Evolutionary conservation across 2,113 vertebrate species (phyloP).

Genomic region (Dicrurus megarhynchus): DNA sequence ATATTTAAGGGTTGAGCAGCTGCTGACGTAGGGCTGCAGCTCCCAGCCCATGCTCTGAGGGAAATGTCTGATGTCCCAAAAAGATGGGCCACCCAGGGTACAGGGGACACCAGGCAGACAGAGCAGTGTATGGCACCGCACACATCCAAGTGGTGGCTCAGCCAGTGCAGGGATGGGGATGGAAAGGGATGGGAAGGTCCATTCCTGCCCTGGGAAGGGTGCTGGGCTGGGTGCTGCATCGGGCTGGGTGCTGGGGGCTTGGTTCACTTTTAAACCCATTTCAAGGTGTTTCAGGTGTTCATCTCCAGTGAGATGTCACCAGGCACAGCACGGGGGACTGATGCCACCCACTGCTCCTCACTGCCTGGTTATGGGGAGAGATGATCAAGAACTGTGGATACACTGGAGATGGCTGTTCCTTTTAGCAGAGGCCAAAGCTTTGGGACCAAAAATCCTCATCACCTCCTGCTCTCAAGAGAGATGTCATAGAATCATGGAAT

Average conservation of each 20-base stretch:
- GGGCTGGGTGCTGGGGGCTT: neutral
- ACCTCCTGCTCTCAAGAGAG: neutral
- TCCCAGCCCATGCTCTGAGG: neutral
- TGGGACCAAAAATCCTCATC: neutral
- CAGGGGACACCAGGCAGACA: neutral
- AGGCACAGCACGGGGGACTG: rapidly evolving
- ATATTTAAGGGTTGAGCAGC: slow-evolving; percentile 25
- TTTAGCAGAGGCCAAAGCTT: neutral
- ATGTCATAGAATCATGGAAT: rapidly evolving
- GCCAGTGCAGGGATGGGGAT: neutral
- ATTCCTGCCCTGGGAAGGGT: neutral
- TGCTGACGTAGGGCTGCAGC: neutral
- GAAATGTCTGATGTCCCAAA: neutral
- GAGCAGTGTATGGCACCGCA: neutral
- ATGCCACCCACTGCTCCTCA: neutral
- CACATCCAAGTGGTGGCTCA: rapidly evolving
- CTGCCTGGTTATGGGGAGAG: neutral
- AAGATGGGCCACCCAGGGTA: neutral
- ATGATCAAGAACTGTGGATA: neutral
- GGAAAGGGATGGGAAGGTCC: neutral
- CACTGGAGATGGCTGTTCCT: neutral
- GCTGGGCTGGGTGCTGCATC: neutral
- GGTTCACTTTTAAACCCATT: neutral
- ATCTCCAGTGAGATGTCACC: neutral
- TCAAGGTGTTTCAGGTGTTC: neutral